phyloP scores from a whole-genome alignment of 2,113 vertebrate species.

The Nymphicus hollandicus region DNA sequence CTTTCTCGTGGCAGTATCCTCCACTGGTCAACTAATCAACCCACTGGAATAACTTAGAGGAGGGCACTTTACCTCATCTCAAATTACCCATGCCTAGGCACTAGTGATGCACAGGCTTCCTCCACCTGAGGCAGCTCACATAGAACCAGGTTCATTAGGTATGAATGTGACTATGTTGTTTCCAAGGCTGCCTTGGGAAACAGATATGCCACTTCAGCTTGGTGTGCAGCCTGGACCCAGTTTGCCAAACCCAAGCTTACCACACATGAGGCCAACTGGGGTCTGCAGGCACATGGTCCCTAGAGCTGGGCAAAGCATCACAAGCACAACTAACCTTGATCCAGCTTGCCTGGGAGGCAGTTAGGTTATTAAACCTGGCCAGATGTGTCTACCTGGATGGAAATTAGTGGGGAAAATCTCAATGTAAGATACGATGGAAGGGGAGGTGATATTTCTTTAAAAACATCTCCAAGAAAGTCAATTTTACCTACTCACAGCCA shows the following conservation, averaged over 20 bases:
- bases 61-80: neutral
- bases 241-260: neutral
- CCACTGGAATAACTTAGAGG: neutral
- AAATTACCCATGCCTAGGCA: neutral
- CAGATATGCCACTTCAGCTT: neutral
- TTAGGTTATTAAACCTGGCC: neutral
- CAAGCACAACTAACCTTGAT: neutral
- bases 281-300: neutral
- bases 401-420: neutral
- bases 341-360: neutral
- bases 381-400: neutral
- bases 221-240: neutral
- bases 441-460: neutral
- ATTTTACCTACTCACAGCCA: neutral
- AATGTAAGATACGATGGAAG: neutral
- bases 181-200: neutral
- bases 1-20: neutral
- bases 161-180: neutral
- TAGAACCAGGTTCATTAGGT: neutral
- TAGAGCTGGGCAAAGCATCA: neutral
- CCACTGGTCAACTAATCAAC: neutral
- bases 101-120: neutral
- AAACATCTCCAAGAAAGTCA: neutral
- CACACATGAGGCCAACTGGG: rapidly evolving
- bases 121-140: neutral